Percentiles rank a stretch among this genome's conserved stretches.
These are phyloP conservation scores for Hylaeus anthracinus DNA, from an alignment of 1,140 invertebrate genomes.

Conservation along the genomic window DNA sequence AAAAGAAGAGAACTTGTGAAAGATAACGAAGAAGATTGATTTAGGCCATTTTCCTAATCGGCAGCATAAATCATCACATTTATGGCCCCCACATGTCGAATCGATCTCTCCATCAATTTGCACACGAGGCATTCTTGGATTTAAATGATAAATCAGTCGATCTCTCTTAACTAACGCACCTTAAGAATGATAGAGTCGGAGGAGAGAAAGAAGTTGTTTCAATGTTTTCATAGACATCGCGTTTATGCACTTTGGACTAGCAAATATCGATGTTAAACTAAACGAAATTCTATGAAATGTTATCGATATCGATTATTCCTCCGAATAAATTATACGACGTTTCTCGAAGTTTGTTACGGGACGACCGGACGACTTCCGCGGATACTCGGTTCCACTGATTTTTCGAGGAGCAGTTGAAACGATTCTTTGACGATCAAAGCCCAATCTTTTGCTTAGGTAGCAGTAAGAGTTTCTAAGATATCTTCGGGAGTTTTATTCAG, in stretches of 20 bases:
- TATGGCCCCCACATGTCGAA: no score
- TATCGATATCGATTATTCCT: not conserved
- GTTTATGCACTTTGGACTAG: conserved; percentile 40
- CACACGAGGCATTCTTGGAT: not conserved
- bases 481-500: conserved; percentile 89
- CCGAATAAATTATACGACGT: not conserved
- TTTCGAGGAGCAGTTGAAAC: not conserved
- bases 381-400: not conserved
- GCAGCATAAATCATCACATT: no score
- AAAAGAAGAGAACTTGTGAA: no score
- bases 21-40: no score
- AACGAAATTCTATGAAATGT: not conserved
- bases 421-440: not conserved
- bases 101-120: no score
- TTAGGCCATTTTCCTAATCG: no score
- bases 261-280: conserved; percentile 9
- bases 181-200: conserved; percentile 4
- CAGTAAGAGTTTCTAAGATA: conserved; percentile 87
- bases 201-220: conserved; percentile 8
- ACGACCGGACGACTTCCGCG: not conserved
- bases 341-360: not conserved
- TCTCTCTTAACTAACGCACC: not conserved
- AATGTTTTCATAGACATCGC: conserved; percentile 1
- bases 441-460: conserved; percentile 60
- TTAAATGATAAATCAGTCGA: conserved; percentile 1